Base-by-base conservation (phyloP, 2,888 invertebrate genomes). In the Byasa hedistus region DNA sequence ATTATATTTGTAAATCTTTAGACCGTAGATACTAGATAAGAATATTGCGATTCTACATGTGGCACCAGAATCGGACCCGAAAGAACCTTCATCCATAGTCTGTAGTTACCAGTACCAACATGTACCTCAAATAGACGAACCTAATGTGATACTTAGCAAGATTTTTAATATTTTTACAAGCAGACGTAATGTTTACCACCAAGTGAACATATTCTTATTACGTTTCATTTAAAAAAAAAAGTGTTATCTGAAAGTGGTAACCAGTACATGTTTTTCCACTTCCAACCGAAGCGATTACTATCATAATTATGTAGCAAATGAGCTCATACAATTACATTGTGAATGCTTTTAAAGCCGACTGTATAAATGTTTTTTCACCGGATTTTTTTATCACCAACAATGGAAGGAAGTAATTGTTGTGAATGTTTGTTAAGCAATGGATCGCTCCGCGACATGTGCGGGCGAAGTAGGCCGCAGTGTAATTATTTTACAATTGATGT, bases 311-410 rank as follows among this genome's bases (percentile, higher is more conserved):
- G 36, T 54, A 36, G 32, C n/a, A 36, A 61, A 61, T 61, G 52
- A 21, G 27, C 24, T 21, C 48, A n/a, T n/a, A 15, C 44, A n/a
- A 54, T 39, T 39, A 22, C 52, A 54, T 12, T 22, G 52, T 21
- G 23, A 54, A 22, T 54, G 23, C 52, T 10, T 52, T 57, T 44
- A 55, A 22, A 55, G 44, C 21, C 7, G 58, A 36, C 58, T 19
- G 64, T 59, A 24, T 22, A 54, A 64, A 54, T 59, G 58, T 12
- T 55, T 23, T 56, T 17, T 15, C 59, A 27, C 55, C 44, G 59
- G 52, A 55, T 59, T 24, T 65, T 64, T 65, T 65, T 65, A 59
- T 21, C 32, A 56, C 57, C 61, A 52, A 65, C 65, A 65, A 65
- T 65, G 59, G 55, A 48, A 65, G 55, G 59, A 60, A 59, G 65